phyloP scores from a whole-genome alignment of 1,140 invertebrate species.

The Sinella curviseta region DNA sequence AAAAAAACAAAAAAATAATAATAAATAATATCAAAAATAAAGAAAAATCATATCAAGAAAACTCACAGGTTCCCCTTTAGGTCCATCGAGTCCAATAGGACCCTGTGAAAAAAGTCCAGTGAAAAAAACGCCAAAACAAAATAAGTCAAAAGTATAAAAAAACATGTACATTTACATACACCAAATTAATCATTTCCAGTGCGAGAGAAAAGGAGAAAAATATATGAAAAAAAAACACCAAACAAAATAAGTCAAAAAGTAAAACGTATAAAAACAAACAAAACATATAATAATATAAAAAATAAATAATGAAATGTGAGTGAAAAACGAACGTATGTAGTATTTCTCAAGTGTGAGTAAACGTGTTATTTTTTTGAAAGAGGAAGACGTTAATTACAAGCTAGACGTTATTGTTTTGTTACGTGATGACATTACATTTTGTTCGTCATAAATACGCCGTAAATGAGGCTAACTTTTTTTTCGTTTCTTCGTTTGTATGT shows the following conservation, averaged over 20 bases:
- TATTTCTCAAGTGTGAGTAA: too few relatives aligned
- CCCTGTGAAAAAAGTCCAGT: constrained; percentile 69
- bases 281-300: too few relatives aligned
- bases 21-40: background rate
- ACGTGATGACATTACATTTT: background rate
- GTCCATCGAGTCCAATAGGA: constrained; percentile 87
- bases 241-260: background rate
- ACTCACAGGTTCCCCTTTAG: constrained; percentile 88
- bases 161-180: background rate
- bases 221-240: background rate
- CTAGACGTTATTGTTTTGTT: background rate
- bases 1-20: too few relatives aligned
- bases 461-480: too few relatives aligned
- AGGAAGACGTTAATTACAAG: background rate
- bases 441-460: too few relatives aligned
- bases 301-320: too few relatives aligned
- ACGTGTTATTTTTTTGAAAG: background rate
- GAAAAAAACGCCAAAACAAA: constrained; percentile 30
- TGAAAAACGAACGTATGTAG: too few relatives aligned
- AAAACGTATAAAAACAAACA: too few relatives aligned
- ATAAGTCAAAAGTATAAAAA: background rate
- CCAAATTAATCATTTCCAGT: background rate
- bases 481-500: background rate
- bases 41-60: constrained; percentile 30
- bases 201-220: background rate